Conservation (phyloP, 2,888 invertebrate genomes). For the Pseudococcus jackbeardsleyi region DNA sequence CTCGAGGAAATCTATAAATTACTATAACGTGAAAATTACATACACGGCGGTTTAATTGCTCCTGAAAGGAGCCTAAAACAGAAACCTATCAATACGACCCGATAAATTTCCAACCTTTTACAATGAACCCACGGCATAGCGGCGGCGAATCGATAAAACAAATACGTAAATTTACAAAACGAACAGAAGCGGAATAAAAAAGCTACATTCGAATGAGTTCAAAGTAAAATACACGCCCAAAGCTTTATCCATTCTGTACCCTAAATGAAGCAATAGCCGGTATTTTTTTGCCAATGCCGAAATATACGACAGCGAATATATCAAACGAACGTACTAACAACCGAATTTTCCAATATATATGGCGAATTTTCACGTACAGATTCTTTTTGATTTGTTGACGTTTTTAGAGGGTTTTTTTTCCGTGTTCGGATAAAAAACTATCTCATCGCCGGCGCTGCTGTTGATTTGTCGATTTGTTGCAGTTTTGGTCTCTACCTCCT, state of each 20-base stretch:
- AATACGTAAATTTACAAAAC: slow-evolving; percentile 36
- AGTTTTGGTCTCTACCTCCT: no score
- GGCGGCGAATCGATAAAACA: slow-evolving; percentile 8
- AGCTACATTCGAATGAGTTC: slow-evolving; percentile 8
- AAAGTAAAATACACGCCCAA: slow-evolving; percentile 30
- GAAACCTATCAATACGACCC: background rate
- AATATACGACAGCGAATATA: background rate
- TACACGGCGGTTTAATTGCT: background rate
- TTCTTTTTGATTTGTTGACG: slow-evolving; percentile 15
- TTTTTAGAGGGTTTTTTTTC: background rate
- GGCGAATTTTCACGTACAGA: slow-evolving; percentile 3
- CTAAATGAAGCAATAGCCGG: slow-evolving; percentile 31
- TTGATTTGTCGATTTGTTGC: no score
- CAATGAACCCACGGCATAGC: background rate
- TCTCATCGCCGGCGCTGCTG: no score
- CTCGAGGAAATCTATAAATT: background rate
- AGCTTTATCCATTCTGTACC: slow-evolving; percentile 9
- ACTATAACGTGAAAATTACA: background rate
- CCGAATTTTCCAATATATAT: background rate
- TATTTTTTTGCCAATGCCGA: background rate
- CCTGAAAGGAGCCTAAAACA: background rate
- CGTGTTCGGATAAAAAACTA: no score
- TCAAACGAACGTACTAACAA: background rate
- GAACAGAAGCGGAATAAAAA: slow-evolving; percentile 1
- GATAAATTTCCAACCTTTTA: slow-evolving; percentile 27